Evolutionary conservation across 1,140 invertebrate species (phyloP).

Genomic region (Drosophila nikananu): DNA sequence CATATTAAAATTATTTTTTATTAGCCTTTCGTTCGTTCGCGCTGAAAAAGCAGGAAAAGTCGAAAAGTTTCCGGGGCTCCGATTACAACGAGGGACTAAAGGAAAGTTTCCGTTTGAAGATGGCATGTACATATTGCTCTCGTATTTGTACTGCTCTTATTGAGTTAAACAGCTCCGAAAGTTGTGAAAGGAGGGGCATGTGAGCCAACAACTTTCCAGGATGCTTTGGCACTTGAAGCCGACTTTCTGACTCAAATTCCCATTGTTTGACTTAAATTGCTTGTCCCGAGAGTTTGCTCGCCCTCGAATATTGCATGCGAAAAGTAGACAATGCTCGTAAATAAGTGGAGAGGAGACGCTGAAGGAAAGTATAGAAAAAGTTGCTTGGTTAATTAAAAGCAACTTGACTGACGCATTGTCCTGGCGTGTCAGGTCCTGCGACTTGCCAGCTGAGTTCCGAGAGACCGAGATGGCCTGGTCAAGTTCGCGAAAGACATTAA

Average conservation of each 20-base stretch:
- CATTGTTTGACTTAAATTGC: constrained; percentile 59
- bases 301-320: constrained; percentile 66
- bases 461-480: constrained; percentile 51
- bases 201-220: constrained; percentile 38
- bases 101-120: constrained; percentile 72
- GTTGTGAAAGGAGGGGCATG: constrained; percentile 47
- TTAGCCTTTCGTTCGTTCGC: constrained; percentile 30
- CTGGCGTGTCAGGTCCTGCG: constrained; percentile 48
- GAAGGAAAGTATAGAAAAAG: constrained; percentile 23
- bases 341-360: constrained; percentile 15
- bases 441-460: constrained; percentile 32
- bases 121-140: constrained; percentile 35
- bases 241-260: constrained; percentile 51
- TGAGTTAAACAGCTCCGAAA: constrained; percentile 77
- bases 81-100: constrained; percentile 53
- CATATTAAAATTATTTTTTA: constrained; percentile 75
- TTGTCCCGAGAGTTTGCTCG: constrained; percentile 43
- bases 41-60: constrained; percentile 1
- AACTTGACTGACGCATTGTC: constrained; percentile 58
- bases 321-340: constrained; percentile 65
- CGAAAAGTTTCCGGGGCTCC: constrained; percentile 53
- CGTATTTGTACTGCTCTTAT: constrained; percentile 78
- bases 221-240: constrained; percentile 39
- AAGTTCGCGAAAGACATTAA: constrained; percentile 52
- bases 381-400: constrained; percentile 70